Conservation (phyloP, 2,888 invertebrate species). For the Cosmia pyralina region DNA sequence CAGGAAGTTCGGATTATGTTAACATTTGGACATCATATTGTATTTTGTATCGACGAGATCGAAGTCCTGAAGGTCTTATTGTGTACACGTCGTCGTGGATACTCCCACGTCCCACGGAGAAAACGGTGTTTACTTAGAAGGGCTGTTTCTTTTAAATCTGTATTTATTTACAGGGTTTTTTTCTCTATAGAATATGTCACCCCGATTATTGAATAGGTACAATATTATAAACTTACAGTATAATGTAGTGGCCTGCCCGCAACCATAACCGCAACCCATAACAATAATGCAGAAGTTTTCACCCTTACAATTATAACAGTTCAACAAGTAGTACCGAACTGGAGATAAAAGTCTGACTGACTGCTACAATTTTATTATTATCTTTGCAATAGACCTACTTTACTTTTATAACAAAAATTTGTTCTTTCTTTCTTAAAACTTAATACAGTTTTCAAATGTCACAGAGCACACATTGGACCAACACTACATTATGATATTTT, state of each 20-base stretch:
- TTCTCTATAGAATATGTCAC: no score
- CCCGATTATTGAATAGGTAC: no score
- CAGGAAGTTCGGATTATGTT: neutral
- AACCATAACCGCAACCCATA: no score
- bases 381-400: conserved; percentile 1
- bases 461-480: neutral
- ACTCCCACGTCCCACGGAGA: no score
- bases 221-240: no score
- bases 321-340: conserved; percentile 1
- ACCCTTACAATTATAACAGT: conserved; percentile 8
- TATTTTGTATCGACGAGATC: neutral
- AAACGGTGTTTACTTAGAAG: neutral
- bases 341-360: neutral
- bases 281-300: conserved; percentile 9
- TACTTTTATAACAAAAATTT: conserved; percentile 11
- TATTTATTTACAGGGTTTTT: no score
- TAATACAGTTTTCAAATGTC: neutral
- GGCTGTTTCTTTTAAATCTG: no score
- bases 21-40: neutral
- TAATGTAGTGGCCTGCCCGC: no score
- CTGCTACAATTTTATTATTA: conserved; percentile 4
- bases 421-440: neutral
- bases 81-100: neutral
- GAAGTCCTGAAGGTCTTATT: neutral
- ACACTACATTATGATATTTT: neutral